Percentiles rank a stretch among this genome's conserved stretches.
Conservation (phyloP, 37 sponge, comb jelly and placozoan genomes). For the Theonella swinhoei region DNA sequence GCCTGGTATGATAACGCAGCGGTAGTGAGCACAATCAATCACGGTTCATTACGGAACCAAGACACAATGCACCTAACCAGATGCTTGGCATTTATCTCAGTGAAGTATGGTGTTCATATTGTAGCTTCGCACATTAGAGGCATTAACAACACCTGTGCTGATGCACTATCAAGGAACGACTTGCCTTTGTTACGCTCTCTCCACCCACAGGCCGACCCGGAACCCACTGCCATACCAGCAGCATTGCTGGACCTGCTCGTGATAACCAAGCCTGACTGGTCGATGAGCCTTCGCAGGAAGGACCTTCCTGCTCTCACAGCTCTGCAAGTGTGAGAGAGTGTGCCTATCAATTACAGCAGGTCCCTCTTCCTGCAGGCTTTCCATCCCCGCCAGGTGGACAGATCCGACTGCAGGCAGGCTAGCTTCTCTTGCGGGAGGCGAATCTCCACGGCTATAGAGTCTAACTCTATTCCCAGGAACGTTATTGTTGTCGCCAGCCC, state of each 20-base stretch:
- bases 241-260: conserved; percentile 11
- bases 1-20: conserved; percentile 48
- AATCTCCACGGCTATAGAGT: conserved; percentile 1
- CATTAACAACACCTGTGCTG: conserved; percentile 31
- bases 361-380: conserved; percentile 31
- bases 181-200: neutral
- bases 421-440: conserved; percentile 42
- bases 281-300: conserved; percentile 44
- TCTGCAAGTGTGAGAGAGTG: conserved; percentile 20
- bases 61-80: conserved; percentile 57
- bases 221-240: neutral
- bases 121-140: conserved; percentile 43
- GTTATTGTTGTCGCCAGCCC: conserved; percentile 13
- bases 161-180: conserved; percentile 51
- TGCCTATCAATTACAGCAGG: conserved; percentile 29
- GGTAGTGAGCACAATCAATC: conserved; percentile 30
- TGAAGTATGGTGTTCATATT: neutral
- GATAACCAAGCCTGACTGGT: conserved; percentile 32
- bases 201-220: conserved; percentile 6
- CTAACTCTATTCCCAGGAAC: conserved; percentile 18
- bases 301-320: conserved; percentile 18
- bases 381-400: conserved; percentile 3
- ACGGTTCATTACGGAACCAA: conserved; percentile 9
- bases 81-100: conserved; percentile 47
- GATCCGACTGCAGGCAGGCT: neutral